Base-by-base conservation (phyloP, 37 sponge, comb jelly and placozoan genomes). In the Chondrosia reniformis region DNA sequence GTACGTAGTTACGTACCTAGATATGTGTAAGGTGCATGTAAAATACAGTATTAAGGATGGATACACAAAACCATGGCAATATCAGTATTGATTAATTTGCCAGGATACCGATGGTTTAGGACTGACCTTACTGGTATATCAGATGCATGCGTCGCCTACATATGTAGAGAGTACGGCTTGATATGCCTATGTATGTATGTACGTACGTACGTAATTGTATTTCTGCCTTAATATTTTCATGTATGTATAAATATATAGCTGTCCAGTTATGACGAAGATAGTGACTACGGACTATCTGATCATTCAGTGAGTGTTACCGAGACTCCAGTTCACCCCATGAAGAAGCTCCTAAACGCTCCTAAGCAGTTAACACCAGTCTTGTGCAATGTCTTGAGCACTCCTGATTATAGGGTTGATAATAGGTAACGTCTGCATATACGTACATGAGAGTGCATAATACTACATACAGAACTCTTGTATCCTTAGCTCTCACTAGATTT, bases 291-390 rank as follows among this genome's bases (percentile, higher is more conserved):
- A 1, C 42, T 36, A n/a, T 21, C 15, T 24, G 43, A 69, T 4
- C 15, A 1, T 6, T 41, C 9, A 30, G n/a, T 30, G n/a, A 25
- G 12, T 21, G n/a, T 34, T 0, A 22, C 32, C 72, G 42, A 37
- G 38, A 40, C 72, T 9, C 72, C 72, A 2, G 72, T 39, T 13
- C 39, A 69, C 36, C 15, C 41, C 41, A 24, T 69, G 72, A 69
- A 69, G 72, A 69, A 34, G 43, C 36, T 34, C 3, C 39, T 69
- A 44, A 69, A 69, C 10, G 72, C 41, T 69, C 72, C 72, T 39
- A 24, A 17, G 4, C 72, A 41, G n/a, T 7, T 43, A 19, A 69
- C 72, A 0, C 72, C 72, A 24, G 42, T n/a, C 9, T 25, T 69
- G 3, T 69, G 37, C 22, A 24, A 40, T 40, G 36, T 40, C 1